A percentile compares a stretch with the other conserved stretches of the same genome.
phyloP scores from a whole-genome alignment of 2,888 invertebrate species.

The Melanchra persicariae region DNA sequence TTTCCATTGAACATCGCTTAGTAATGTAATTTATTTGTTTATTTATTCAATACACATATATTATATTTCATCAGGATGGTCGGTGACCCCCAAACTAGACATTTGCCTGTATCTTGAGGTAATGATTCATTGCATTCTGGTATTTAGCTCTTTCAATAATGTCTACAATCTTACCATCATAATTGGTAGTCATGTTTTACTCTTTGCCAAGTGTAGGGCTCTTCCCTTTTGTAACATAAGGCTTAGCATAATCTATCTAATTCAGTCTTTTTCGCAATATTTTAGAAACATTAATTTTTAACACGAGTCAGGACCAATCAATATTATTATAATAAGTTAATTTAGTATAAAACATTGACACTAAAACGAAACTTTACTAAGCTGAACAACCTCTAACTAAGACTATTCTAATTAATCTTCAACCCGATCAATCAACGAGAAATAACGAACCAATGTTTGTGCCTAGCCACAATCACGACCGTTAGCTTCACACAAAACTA shows the following conservation, averaged over 20 bases:
- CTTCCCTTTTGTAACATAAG: background rate
- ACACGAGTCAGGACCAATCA: background rate
- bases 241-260: background rate
- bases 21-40: background rate
- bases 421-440: constrained; percentile 61
- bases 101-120: no score
- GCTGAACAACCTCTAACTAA: constrained; percentile 20
- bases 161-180: background rate
- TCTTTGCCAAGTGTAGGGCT: background rate
- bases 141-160: background rate
- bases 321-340: background rate
- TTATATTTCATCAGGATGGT: no score
- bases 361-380: background rate
- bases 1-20: background rate
- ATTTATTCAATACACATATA: no score
- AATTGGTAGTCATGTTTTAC: background rate
- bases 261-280: no score
- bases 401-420: constrained; percentile 53
- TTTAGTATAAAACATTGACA: background rate
- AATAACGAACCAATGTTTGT: constrained; percentile 66
- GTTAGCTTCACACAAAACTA: constrained; percentile 34
- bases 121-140: background rate
- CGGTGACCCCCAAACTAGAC: no score
- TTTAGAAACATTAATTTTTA: background rate
- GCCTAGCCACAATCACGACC: constrained; percentile 63